Evolutionary conservation across 2,888 invertebrate species (phyloP), one percentile per base, ranked within the genome.

Genomic region (Macrosoma leucophasiata): DNA sequence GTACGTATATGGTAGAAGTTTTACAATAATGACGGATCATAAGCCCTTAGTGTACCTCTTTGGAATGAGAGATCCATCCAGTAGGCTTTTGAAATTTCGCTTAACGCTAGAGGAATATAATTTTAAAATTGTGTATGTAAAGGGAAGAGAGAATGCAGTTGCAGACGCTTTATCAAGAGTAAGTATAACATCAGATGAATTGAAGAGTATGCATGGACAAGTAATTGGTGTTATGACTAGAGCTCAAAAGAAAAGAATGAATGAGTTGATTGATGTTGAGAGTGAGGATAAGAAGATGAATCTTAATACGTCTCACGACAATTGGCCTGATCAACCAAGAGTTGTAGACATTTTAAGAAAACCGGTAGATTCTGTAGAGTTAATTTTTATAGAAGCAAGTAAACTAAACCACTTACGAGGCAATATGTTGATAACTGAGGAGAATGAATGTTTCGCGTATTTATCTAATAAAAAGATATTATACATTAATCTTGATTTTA

Each of bases 101-200:
- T 39, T 14, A 8, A 42, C 9, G 39, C 35, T 35, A 27, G 29
- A 29, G 14, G 42, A 47, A 29, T 44, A 36, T 18, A 33, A 43
- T 25, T 46, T 36, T 21, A 29, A 23, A 20, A 31, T 41, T 10
- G 26, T 26, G 13, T 37, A 39, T 17, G 17, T 39, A 2, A 33
- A 33, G 33, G 39, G 41, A 7, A 17, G 20, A 11, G 19, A 30
- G 8, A 44, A 47, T 35, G 33, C 33, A 13, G 39, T 29, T 15
- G 43, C 41, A 20, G 45, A 48, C 23, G 41, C 43, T 7, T 38
- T 48, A 15, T 38, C 36, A 6, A 29, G 43, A 18, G 29, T 35
- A 22, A 6, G 9, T 7, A 25, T 33, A 3, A 29, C 39, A n/a
- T 31, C 34, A 3, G 27, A 31, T 9, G 28, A 28, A 14, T 32